Evolutionary conservation across 1,140 invertebrate species (phyloP).

Genomic region (Philaenus spumarius): DNA sequence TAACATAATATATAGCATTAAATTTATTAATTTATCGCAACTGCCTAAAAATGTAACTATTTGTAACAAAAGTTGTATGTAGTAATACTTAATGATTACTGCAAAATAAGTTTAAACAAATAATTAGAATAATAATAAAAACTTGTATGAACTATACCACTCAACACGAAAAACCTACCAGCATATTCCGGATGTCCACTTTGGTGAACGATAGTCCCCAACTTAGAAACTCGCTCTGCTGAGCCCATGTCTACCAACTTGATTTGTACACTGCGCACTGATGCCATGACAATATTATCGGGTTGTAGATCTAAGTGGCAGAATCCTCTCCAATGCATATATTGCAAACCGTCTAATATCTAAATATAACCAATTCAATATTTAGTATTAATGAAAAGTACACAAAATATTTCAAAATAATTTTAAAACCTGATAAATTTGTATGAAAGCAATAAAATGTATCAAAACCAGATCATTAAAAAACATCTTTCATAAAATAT

Average conservation of each 20-base stretch:
- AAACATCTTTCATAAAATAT: too few species aligned
- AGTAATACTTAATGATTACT: too few species aligned
- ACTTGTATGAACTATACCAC: too few species aligned
- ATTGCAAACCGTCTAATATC: constrained; percentile 81
- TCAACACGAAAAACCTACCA: too few species aligned
- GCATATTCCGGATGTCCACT: constrained; percentile 64
- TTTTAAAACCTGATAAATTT: background rate
- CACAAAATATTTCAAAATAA: background rate
- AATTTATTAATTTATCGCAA: background rate
- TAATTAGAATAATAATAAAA: constrained; percentile 21
- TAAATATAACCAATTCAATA: constrained; percentile 31
- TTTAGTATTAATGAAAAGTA: constrained; percentile 8
- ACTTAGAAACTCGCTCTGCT: constrained; percentile 69
- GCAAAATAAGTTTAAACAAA: background rate
- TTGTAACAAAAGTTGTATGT: too few species aligned
- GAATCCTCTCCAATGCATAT: constrained; percentile 87
- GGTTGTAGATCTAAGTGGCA: constrained; percentile 93
- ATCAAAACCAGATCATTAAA: too few species aligned
- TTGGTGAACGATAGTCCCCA: constrained; percentile 61
- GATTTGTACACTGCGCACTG: constrained; percentile 73
- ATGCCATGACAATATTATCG: constrained; percentile 93
- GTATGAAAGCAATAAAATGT: too few species aligned
- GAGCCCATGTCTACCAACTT: constrained; percentile 91
- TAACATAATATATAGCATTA: background rate
- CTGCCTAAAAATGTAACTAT: background rate